Conservation (phyloP, 2,113 vertebrate species). For the Mesoclemmys tuberculata region DNA sequence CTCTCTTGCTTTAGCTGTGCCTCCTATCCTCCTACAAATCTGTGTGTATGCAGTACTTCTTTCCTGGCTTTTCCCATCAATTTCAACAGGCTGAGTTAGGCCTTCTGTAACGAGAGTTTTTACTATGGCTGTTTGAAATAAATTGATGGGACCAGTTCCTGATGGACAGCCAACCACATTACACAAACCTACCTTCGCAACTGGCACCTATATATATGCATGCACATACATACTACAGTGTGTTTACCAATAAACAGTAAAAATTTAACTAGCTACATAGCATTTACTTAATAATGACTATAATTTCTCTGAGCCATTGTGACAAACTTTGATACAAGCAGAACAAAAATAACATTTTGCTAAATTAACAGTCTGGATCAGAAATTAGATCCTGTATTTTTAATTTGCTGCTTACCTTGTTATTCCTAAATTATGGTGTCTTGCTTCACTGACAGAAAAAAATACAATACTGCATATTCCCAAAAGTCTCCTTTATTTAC, state of each 20-base stretch:
- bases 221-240: background rate
- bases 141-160: background rate
- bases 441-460: background rate
- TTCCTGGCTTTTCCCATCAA: background rate
- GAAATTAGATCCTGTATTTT: background rate
- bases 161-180: background rate
- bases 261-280: background rate
- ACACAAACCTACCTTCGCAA: background rate
- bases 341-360: background rate
- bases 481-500: background rate
- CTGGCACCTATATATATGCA: rapidly evolving
- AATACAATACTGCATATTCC: background rate
- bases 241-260: background rate
- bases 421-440: background rate
- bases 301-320: background rate
- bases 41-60: background rate
- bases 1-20: background rate
- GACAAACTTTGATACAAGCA: background rate
- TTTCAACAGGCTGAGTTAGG: background rate
- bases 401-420: background rate
- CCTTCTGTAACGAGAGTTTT: background rate
- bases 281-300: background rate
- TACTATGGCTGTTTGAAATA: background rate
- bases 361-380: background rate
- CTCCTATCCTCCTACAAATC: background rate